Percentiles rank a stretch among this genome's conserved stretches.
Conservation (phyloP, 2,113 vertebrate species). For the Dolichotis patagonum region DNA sequence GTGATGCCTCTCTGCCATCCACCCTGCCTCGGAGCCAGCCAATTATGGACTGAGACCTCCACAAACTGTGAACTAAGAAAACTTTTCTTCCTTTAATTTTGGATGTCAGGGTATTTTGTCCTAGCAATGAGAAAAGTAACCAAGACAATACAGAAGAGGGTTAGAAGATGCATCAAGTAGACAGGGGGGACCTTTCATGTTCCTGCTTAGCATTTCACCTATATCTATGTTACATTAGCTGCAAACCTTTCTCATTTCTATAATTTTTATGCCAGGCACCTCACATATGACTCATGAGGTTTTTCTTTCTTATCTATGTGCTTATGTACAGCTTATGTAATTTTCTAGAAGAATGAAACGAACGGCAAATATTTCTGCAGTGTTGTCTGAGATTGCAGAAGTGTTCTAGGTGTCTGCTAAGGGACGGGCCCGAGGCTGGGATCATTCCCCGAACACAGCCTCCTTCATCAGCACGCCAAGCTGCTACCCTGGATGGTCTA, state of each 20-base stretch:
- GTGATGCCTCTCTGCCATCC: neutral
- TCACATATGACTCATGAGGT: neutral
- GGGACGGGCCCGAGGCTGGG: neutral
- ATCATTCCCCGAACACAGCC: accelerated
- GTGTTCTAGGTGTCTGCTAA: neutral
- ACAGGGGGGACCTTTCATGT: accelerated
- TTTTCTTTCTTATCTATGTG: neutral
- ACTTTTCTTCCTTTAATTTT: neutral
- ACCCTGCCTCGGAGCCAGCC: neutral
- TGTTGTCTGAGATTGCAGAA: neutral
- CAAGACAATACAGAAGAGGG: neutral
- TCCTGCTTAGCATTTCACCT: neutral
- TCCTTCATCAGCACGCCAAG: neutral
- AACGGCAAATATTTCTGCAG: neutral
- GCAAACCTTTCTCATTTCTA: neutral
- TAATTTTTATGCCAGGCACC: neutral
- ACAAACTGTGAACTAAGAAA: neutral
- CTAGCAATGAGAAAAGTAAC: neutral
- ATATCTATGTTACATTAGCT: too few species aligned
- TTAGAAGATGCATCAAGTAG: neutral
- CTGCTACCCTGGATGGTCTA: neutral
- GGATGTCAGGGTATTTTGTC: neutral
- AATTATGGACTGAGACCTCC: neutral
- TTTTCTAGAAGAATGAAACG: neutral
- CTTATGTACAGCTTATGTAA: neutral